Evolutionary conservation across 2,888 invertebrate species (phyloP).

Genomic region (Netelia fuscicornis): DNA sequence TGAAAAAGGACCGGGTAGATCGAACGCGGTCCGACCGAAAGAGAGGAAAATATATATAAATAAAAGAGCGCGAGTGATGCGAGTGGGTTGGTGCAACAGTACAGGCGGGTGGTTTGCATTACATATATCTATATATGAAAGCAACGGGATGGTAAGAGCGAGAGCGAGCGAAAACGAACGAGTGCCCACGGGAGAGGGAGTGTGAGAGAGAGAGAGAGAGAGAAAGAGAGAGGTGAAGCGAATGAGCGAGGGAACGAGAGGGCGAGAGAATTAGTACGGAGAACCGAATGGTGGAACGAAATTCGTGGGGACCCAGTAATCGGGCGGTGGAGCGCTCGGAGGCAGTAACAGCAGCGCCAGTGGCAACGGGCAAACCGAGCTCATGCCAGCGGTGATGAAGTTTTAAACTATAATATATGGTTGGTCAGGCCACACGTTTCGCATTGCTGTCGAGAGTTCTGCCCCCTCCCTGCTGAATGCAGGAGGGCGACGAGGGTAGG

Average conservation of each 20-base stretch:
- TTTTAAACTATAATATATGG: constrained; percentile 76
- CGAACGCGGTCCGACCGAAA: neutral
- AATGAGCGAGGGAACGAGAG: constrained; percentile 22
- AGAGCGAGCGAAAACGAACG: constrained; percentile 59
- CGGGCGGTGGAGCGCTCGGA: constrained; percentile 66
- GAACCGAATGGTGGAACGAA: constrained; percentile 56
- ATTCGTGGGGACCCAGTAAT: constrained; percentile 64
- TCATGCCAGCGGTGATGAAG: constrained; percentile 71
- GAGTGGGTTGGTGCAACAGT: constrained; percentile 49
- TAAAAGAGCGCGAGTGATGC: constrained; percentile 54
- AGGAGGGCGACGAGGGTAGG: neutral
- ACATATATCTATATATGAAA: constrained; percentile 19
- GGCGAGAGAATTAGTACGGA: constrained; percentile 61
- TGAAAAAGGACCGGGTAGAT: constrained; percentile 15
- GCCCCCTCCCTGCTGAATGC: constrained; percentile 25
- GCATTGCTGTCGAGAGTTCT: constrained; percentile 65
- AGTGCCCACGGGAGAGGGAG: constrained; percentile 2
- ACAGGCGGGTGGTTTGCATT: constrained; percentile 25
- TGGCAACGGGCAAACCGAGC: constrained; percentile 49
- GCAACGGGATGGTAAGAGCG: constrained; percentile 10
- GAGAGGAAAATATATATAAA: constrained; percentile 42
- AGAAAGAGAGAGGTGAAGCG: constrained; percentile 43
- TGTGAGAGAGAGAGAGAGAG: constrained; percentile 46
- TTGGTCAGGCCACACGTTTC: constrained; percentile 71
- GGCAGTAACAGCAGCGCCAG: constrained; percentile 38